Evolutionary conservation across 37 sponge, comb jelly and placozoan species (phyloP), one percentile per base, ranked within the genome.

Genomic region (Aplysina aerophoba): DNA sequence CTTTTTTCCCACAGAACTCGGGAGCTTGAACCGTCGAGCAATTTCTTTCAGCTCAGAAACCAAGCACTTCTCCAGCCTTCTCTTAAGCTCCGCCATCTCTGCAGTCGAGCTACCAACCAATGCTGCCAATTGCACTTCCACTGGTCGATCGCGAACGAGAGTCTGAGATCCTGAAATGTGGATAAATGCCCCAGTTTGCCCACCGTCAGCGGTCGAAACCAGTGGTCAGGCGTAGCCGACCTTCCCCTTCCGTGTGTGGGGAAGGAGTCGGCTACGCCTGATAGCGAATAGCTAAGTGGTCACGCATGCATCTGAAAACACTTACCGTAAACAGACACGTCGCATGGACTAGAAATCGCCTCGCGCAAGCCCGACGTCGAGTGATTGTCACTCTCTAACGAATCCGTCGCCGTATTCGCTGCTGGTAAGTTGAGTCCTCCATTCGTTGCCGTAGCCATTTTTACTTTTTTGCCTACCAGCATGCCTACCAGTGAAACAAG

Each of bases 41-140:
- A 58, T 58, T 58, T 58, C 59, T 58, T 58, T 58, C 59, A 58
- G 59, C 59, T 58, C 59, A 58, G 59, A 58, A 15, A 58, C 59
- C 59, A 58, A 58, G 59, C 59, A 58, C 59, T 58, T 58, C 59
- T 58, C 59, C 59, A 58, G 59, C 59, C 59, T 58, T 58, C 59
- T 58, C 59, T 17, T 58, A 58, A 58, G 59, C 59, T 58, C 59
- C 17, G 59, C 59, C 59, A 58, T 58, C 59, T 58, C 59, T 17
- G 59, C 59, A 58, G 59, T 15, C 59, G 59, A 58, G 59, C 59
- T 58, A 58, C 59, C 59, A 58, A 58, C 15, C 59, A 17, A 58
- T 58, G 59, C 59, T 58, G 59, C 59, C 59, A 58, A 58, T 58
- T 58, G 59, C 17, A 58, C 59, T 58, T 58, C 59, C 59, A 58